Evolutionary conservation across 92 coral and sea anemone genomes (phyloP).

Genomic region (Diadumene lineata): DNA sequence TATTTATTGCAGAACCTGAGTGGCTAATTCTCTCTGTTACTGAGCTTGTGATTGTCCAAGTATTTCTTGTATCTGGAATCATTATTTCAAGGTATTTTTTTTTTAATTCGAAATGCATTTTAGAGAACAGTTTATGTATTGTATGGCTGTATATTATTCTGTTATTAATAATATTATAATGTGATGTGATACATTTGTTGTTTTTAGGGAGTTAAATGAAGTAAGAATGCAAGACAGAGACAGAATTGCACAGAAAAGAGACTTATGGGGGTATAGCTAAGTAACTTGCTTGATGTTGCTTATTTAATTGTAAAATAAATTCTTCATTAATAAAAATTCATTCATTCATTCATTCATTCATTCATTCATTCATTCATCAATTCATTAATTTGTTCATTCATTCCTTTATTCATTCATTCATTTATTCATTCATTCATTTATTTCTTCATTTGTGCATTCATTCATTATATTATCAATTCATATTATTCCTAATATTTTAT

Average conservation of each 20-base stretch:
- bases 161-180: no score
- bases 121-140: no score
- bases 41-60: constrained; percentile 80
- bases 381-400: background rate
- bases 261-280: constrained; percentile 83
- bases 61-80: constrained; percentile 75
- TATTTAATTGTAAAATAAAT: no score
- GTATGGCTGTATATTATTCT: no score
- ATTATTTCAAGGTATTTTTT: constrained; percentile 66
- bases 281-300: background rate
- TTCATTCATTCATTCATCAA: background rate
- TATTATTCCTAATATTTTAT: no score
- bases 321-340: no score
- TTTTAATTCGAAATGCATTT: no score
- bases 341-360: background rate
- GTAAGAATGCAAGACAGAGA: constrained; percentile 79
- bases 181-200: background rate
- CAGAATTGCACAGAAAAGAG: constrained; percentile 85
- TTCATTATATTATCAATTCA: no score
- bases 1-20: constrained; percentile 71
- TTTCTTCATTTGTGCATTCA: background rate
- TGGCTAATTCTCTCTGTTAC: constrained; percentile 77
- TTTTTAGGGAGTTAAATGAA: constrained; percentile 73
- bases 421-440: background rate
- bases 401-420: background rate